These are phyloP conservation scores for Sebastiscus tertius DNA, from an alignment of 2,797 vertebrate genomes.

Conservation along the genomic window DNA sequence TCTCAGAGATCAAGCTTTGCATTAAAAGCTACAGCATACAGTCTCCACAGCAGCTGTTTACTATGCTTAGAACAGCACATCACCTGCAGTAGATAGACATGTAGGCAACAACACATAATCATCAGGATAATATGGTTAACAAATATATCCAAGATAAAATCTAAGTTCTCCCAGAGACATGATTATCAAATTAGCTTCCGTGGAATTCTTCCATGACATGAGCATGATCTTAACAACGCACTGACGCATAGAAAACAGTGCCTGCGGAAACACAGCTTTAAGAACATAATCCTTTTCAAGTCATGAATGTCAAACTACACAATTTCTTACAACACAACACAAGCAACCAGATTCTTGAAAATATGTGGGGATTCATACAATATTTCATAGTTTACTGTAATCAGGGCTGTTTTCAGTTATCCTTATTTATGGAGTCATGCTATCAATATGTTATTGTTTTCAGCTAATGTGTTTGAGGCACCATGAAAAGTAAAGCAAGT, in stretches of 20 bases:
- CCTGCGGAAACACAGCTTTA: neutral
- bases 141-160: neutral
- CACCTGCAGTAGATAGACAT: neutral
- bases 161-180: neutral
- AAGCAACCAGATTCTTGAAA: neutral
- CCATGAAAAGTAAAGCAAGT: neutral
- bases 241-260: neutral
- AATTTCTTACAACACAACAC: neutral
- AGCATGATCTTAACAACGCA: neutral
- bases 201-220: slow-evolving; percentile 2
- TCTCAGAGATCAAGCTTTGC: neutral
- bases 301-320: neutral
- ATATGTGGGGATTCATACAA: neutral
- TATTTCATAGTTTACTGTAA: neutral
- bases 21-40: neutral
- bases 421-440: neutral
- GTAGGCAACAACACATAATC: neutral
- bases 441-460: neutral
- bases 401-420: neutral
- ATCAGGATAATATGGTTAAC: neutral
- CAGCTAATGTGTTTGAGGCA: neutral
- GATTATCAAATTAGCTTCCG: neutral
- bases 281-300: neutral
- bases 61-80: neutral
- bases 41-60: neutral